A percentile compares a stretch with the other conserved stretches of the same genome.
phyloP scores from a whole-genome alignment of 2,113 vertebrate species.

The Oncorhynchus kisutch region DNA sequence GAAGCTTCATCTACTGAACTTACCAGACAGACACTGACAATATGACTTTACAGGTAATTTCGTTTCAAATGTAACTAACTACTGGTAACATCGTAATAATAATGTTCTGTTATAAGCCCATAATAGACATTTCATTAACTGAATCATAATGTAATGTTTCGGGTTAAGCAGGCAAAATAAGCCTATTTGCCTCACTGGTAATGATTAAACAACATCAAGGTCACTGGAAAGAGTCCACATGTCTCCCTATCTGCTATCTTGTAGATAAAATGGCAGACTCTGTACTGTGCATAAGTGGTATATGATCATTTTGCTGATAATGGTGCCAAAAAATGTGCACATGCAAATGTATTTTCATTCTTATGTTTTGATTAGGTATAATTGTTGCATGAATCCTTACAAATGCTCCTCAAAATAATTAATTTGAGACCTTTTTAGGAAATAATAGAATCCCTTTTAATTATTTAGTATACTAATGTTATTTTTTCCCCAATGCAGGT shows the following conservation, averaged over 20 bases:
- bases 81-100: neutral
- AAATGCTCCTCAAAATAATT: neutral
- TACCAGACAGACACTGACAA: slow-evolving; percentile 53
- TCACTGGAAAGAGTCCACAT: slow-evolving; percentile 36
- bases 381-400: neutral
- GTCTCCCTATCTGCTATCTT: slow-evolving; percentile 17
- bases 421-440: no score
- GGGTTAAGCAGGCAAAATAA: neutral
- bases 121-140: neutral
- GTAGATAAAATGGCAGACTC: slow-evolving; percentile 45
- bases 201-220: slow-evolving; percentile 52
- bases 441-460: no score
- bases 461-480: no score
- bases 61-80: neutral
- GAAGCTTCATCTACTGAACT: slow-evolving; percentile 24
- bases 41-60: slow-evolving; percentile 41
- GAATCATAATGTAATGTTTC: neutral
- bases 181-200: slow-evolving; percentile 24
- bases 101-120: neutral
- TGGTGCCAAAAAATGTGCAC: no score
- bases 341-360: no score
- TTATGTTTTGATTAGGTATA: no score
- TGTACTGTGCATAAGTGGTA: neutral
- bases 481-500: no score
- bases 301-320: no score